Percentiles rank a stretch among this genome's conserved stretches.
phyloP scores from a whole-genome alignment of 2,113 vertebrate species.

The Phaethon lepturus region DNA sequence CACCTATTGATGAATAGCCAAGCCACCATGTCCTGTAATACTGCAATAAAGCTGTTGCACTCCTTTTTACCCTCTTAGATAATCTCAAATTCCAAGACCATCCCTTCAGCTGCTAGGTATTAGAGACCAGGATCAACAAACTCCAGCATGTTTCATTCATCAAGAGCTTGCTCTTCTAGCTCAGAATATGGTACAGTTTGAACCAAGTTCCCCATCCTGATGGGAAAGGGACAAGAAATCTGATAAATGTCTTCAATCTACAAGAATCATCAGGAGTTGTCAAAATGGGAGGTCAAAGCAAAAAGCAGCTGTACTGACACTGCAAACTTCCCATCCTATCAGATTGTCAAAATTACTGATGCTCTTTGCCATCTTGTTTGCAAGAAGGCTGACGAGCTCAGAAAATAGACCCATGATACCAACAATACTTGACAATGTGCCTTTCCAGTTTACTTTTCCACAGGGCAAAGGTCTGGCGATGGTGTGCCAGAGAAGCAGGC shows the following conservation, averaged over 20 bases:
- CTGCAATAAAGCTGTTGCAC: background rate
- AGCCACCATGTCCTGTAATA: background rate
- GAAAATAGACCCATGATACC: background rate
- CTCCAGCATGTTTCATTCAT: background rate
- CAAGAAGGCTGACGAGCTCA: background rate
- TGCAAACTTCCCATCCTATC: background rate
- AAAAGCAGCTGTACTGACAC: background rate
- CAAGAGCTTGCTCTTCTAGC: background rate
- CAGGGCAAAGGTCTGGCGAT: background rate
- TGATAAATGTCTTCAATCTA: accelerated
- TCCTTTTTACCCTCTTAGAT: background rate
- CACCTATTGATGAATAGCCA: background rate
- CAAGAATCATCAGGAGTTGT: background rate
- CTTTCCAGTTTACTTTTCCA: background rate
- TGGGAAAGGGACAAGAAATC: background rate
- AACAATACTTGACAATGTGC: background rate
- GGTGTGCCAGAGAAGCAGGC: background rate
- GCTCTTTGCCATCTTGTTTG: background rate
- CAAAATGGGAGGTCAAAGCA: background rate
- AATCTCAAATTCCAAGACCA: background rate
- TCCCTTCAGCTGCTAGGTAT: background rate
- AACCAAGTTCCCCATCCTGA: background rate
- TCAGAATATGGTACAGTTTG: background rate
- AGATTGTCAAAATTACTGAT: background rate
- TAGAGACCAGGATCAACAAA: background rate